A percentile compares a stretch with the other conserved stretches of the same genome.
These are phyloP conservation scores for Falcunculus frontatus DNA, from an alignment of 2,113 vertebrate genomes.

Conservation along the genomic window DNA sequence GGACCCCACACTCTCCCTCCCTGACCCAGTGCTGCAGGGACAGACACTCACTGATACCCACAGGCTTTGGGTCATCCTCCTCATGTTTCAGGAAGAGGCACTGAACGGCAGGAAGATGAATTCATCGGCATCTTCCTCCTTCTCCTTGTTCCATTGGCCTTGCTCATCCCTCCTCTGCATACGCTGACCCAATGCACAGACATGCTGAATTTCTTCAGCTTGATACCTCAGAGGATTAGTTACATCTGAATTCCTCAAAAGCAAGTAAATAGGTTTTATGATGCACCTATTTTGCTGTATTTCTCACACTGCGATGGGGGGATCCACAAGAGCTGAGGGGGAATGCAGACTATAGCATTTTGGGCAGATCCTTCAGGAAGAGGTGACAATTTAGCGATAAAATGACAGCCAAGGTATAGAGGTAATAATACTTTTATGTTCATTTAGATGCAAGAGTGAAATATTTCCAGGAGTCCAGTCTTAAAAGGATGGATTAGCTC, in stretches of 20 bases:
- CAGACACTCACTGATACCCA: neutral
- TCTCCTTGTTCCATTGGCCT: neutral
- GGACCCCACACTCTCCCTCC: neutral
- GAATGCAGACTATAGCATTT: neutral
- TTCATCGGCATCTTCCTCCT: fast-evolving
- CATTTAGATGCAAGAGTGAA: neutral
- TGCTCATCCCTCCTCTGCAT: neutral
- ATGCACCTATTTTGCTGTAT: neutral
- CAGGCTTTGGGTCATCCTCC: neutral
- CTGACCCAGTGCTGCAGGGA: neutral
- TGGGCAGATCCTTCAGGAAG: neutral
- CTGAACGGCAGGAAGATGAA: neutral
- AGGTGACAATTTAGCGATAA: neutral
- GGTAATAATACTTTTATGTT: neutral
- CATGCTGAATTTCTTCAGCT: neutral
- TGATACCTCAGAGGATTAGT: neutral
- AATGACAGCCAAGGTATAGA: neutral
- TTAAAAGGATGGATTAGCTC: neutral
- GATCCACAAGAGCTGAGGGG: neutral
- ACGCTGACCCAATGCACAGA: neutral
- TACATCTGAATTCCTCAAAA: neutral
- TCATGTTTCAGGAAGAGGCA: neutral
- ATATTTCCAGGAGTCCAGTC: neutral
- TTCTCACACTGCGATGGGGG: neutral
- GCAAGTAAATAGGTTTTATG: neutral